Base-by-base conservation (phyloP, 2,113 vertebrate genomes). In the Triplophysa tibetana region DNA sequence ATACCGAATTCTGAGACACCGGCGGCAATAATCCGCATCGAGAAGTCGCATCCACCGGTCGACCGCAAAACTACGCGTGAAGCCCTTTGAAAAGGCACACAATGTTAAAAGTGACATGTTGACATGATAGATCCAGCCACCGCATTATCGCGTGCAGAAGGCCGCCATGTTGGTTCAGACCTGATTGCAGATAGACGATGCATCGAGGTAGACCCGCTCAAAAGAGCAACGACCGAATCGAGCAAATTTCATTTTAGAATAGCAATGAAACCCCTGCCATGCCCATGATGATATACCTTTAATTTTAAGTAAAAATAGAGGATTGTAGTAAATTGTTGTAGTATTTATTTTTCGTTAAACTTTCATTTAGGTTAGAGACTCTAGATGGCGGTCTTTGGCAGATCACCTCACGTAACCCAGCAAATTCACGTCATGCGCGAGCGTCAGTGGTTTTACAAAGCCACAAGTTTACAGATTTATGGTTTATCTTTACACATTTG, bases 31-130 rank as follows among this genome's bases (percentile, higher is more conserved):
- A 21, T 86, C 77, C 26, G 69, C 77, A 23, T 80, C 65, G 24
- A 82, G 61, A 63, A 38, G 61, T 4, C 54, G 72, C 19, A 80
- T n/a, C 24, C 45, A 75, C 52, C 54, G 86, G 16, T 89, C 86
- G 14, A 87, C 21, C 0, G 90, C 77, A 41, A 75, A 41, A 29
- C 83, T 85, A 6, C 86, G 84, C 21, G 70, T 78, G 11, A 90
- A 26, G 73, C 76, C 81, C 66, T 85, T 90, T 2, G 88, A 58
- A 52, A 90, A 87, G 69, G 88, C 82, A 85, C 88, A 89, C 0
- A 90, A 64, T 85, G 90, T 88, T 14, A 93, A 83, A 26, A 93
- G 86, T 43, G 91, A 93, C 93, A 94, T 94, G 87, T 90, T 91
- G 86, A 89, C 87, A 88, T 88, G 66, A 81, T 38, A 66, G 65